Evolutionary conservation across 2,797 vertebrate species (phyloP), one percentile per base, ranked within the genome.

Genomic region (Anableps anableps): DNA sequence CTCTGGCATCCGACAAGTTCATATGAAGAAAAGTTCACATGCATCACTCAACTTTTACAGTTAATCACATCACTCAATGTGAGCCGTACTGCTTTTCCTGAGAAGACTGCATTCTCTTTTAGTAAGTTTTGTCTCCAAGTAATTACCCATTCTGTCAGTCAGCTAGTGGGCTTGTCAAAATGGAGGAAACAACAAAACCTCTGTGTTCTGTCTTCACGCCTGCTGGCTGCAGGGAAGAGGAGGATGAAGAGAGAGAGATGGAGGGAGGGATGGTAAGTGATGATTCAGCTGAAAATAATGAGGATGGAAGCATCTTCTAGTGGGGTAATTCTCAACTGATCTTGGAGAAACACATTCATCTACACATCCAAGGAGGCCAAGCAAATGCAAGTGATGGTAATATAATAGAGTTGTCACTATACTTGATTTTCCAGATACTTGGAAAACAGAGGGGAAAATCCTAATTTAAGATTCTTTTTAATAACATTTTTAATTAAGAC

Each of bases 241-340:
- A 43, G 29, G 76, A 80, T 50, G 76, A 13, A 41, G 64, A 68
- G 36, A 23, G 64, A 68, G 36, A 13, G 64, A 14, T 5, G 64
- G 36, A 26, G 36, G 50, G 1, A 23, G 51, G 21, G 81, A 71
- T 4, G 71, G 77, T 43, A 86, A 91, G 83, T 81, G 87, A 85
- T 83, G 85, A 92, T 83, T 89, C 85, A 80, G 89, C 77, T 92
- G 88, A 92, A 91, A 91, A 93, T 95, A 94, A 94, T 93, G 90
- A 93, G 92, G 89, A 86, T 82, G 84, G 93, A 94, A 93, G 85
- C 88, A 75, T 92, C 85, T 78, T 90, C 80, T 81, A 82, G 86
- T 84, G 85, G 85, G 85, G 90, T 77, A 85, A 68, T 79, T 80
- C 87, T 83, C 80, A 76, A 72, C 81, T 76, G 83, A 92, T 85